phyloP scores from a whole-genome alignment of 1,140 invertebrate genomes.

The Cotesia chilonis region DNA sequence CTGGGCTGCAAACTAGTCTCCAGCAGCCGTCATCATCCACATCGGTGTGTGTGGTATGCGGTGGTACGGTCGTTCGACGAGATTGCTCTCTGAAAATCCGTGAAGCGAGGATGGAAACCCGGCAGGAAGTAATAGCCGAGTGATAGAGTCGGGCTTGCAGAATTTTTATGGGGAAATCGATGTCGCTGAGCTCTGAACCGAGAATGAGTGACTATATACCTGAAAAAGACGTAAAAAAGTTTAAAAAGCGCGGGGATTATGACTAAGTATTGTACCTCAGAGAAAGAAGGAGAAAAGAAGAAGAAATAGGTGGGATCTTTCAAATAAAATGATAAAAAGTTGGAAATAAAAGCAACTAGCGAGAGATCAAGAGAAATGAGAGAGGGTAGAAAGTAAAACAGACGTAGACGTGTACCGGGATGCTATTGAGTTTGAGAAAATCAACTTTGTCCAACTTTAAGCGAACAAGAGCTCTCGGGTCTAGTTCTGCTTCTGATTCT shows the following conservation, averaged over 20 bases:
- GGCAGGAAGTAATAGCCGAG: constrained; percentile 58
- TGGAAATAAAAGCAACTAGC: too few species aligned
- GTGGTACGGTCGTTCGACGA: constrained; percentile 28
- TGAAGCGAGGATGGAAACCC: constrained; percentile 51
- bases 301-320: background rate
- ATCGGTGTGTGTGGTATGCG: background rate
- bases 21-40: too few species aligned
- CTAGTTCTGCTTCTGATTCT: constrained; percentile 54
- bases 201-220: background rate
- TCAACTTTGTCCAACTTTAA: background rate
- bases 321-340: constrained; percentile 3
- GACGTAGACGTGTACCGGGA: too few species aligned
- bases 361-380: too few species aligned
- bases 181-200: constrained; percentile 48
- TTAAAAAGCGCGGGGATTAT: constrained; percentile 37
- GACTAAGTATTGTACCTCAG: too few species aligned
- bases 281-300: too few species aligned
- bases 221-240: constrained; percentile 18
- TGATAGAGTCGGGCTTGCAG: constrained; percentile 57
- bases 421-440: too few species aligned
- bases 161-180: constrained; percentile 66
- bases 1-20: too few species aligned
- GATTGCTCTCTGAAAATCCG: constrained; percentile 38
- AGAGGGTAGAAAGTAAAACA: too few species aligned
- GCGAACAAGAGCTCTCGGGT: constrained; percentile 44